Evolutionary conservation across 2,113 vertebrate genomes (phyloP).

Genomic region (Gymnarchus niloticus): DNA sequence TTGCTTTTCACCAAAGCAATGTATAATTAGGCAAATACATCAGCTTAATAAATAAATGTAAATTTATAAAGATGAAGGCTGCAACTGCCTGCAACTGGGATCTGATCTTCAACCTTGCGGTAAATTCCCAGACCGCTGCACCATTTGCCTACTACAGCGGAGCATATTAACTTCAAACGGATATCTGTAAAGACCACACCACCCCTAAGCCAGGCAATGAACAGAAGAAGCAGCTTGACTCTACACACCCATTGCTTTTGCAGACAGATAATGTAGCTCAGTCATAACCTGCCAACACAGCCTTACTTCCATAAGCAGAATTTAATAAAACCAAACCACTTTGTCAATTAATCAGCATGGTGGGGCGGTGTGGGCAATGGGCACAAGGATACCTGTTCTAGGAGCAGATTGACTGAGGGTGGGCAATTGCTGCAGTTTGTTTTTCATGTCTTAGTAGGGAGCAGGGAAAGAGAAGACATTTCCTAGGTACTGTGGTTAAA

Average conservation of each 20-base stretch:
- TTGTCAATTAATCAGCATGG: neutral
- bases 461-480: constrained; percentile 3
- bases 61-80: no score
- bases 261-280: neutral
- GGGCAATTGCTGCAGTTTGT: constrained; percentile 8
- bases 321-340: neutral
- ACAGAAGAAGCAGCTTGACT: neutral
- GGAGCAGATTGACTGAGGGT: neutral
- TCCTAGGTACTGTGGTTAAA: constrained; percentile 19
- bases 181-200: neutral
- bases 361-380: neutral
- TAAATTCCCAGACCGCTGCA: neutral
- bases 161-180: neutral
- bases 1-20: no score
- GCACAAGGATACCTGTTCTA: neutral
- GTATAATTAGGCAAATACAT: no score
- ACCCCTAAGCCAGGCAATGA: neutral
- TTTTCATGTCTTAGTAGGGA: neutral
- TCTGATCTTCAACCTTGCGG: neutral
- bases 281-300: neutral
- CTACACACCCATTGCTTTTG: neutral
- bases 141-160: neutral
- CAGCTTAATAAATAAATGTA: no score
- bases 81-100: neutral
- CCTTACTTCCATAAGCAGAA: neutral